Conservation (phyloP, 2,113 vertebrate genomes). For the Lichenostomus cassidix region DNA sequence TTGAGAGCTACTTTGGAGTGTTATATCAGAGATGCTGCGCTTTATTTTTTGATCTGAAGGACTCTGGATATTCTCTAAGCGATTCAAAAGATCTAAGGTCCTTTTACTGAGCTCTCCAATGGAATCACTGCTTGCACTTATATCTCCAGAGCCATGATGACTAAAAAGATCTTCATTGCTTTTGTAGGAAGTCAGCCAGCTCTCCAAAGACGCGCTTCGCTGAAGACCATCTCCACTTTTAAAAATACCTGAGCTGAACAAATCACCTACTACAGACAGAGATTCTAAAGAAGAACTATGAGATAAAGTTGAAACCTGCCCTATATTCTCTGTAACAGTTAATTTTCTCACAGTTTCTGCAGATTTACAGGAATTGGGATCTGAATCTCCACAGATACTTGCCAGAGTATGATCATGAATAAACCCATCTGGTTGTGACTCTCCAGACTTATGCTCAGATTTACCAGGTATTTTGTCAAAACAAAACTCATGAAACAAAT, state of each 20-base stretch:
- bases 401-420: conserved; percentile 54
- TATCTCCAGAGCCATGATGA: conserved; percentile 80
- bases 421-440: conserved; percentile 64
- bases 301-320: conserved; percentile 72
- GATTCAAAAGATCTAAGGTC: conserved; percentile 91
- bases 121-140: conserved; percentile 76
- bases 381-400: conserved; percentile 49
- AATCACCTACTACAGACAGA: conserved; percentile 84
- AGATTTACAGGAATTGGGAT: conserved; percentile 50
- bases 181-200: conserved; percentile 84
- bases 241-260: conserved; percentile 82
- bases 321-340: conserved; percentile 42
- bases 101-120: conserved; percentile 92
- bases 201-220: conserved; percentile 90
- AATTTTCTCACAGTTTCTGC: conserved; percentile 62
- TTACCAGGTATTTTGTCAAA: conserved; percentile 82
- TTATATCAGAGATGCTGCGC: conserved; percentile 92
- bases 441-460: conserved; percentile 72
- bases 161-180: conserved; percentile 82
- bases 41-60: conserved; percentile 88
- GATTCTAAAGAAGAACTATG: conserved; percentile 90
- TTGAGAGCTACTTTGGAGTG: conserved; percentile 82
- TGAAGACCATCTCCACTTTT: conserved; percentile 82
- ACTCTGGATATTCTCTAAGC: conserved; percentile 93
- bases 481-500: conserved; percentile 72